Evolutionary conservation across 2,113 vertebrate genomes (phyloP), one percentile per base, ranked within the genome.

Genomic region (Macheiramphus alcinus): DNA sequence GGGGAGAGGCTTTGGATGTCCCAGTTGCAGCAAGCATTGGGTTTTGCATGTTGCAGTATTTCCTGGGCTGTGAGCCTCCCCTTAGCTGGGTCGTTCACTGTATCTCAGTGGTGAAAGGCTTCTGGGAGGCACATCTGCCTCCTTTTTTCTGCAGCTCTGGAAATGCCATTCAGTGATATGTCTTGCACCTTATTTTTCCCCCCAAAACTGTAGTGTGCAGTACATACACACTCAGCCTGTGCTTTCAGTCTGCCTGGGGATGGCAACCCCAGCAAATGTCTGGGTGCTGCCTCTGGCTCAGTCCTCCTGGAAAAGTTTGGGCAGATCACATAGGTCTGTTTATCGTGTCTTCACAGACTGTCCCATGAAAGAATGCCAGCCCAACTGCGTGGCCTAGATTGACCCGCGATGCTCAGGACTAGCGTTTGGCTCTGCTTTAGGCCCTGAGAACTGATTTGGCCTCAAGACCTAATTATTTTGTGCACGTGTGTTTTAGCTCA

Each of bases 1-100:
- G 84, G 10, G 58, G 38, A 85, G 81, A 91, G 84, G 85, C 70
- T 90, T 48, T 61, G 90, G 70, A 53, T 94, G 93, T 92, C 87
- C 86, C 89, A 88, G 40, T 68, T 95, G 71, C 4, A 2, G 76
- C n/a, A n/a, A 58, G 78, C 14, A 8, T 31, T 74, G 80, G 55
- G 48, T 52, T 92, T 56, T 75, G 52, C 11, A 4, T 56, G n/a
- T 63, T 93, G 94, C 88, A n/a, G 72, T 72, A 73, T 95, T 75
- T 82, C 72, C 58, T 83, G 58, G 63, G 65, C 78, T 86, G 59
- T 15, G 25, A 80, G 47, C 87, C 36, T 91, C 32, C 56, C 47
- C 56, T 78, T 36, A 40, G 26, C 63, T 76, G 38, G 13, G 13
- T 55, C 8, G 7, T 63, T 95, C 76, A 50, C n/a, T 79, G 5